phyloP scores from a whole-genome alignment of 1,140 invertebrate species.

The Drosophila parabipectinata region DNA sequence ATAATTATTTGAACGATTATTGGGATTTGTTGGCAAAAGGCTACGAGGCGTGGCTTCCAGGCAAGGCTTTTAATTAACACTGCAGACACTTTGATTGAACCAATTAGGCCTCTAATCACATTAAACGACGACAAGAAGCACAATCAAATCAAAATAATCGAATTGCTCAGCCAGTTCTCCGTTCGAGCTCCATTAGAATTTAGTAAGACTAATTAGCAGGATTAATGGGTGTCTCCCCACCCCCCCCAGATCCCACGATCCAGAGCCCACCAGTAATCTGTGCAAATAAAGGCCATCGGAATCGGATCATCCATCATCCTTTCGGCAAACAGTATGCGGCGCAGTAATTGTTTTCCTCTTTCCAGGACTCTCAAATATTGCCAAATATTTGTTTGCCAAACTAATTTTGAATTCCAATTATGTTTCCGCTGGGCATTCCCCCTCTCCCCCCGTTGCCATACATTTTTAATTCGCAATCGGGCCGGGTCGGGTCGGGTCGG shows the following conservation, averaged over 20 bases:
- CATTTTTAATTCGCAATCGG: conserved; percentile 9
- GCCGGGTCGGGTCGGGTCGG: neutral
- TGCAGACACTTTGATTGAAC: conserved; percentile 62
- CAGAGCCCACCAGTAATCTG: too few species aligned
- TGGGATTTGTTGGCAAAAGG: conserved; percentile 30
- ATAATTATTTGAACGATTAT: conserved; percentile 59
- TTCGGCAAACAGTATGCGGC: neutral
- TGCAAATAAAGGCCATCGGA: too few species aligned
- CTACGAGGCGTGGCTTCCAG: neutral
- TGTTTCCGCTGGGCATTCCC: neutral
- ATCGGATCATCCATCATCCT: too few species aligned
- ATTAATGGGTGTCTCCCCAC: too few species aligned
- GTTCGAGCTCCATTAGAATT: too few species aligned
- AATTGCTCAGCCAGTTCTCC: neutral
- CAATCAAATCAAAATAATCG: conserved; percentile 22
- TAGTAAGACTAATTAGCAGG: too few species aligned
- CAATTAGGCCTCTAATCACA: conserved; percentile 48
- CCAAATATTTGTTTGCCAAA: neutral
- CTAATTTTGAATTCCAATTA: conserved; percentile 8
- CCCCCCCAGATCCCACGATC: too few species aligned
- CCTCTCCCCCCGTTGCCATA: neutral
- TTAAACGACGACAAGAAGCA: conserved; percentile 16
- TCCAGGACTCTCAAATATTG: neutral
- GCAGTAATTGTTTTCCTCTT: neutral
- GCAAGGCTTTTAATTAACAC: conserved; percentile 58